Evolutionary conservation across 1,140 invertebrate genomes (phyloP).

Genomic region (Drosophila nikananu): DNA sequence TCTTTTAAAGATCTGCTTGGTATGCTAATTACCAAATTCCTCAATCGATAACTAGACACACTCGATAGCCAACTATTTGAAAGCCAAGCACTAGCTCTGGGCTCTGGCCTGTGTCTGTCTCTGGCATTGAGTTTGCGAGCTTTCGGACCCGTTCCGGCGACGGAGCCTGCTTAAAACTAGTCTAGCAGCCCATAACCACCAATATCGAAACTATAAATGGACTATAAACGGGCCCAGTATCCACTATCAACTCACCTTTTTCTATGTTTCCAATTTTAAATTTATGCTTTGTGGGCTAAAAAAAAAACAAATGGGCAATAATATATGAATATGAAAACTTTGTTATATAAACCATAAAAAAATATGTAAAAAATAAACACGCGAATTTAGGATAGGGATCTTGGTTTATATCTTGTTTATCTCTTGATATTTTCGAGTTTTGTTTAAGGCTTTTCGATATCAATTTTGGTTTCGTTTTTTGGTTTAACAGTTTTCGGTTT

Average conservation of each 20-base stretch:
- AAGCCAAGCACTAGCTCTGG: slow-evolving; percentile 12
- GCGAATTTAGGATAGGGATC: slow-evolving; percentile 1
- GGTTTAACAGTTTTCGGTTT: slow-evolving; percentile 16
- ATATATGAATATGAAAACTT: slow-evolving; percentile 11
- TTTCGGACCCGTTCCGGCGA: slow-evolving; percentile 20
- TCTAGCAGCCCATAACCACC: slow-evolving; percentile 4
- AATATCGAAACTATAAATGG: slow-evolving; percentile 15
- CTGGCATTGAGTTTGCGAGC: slow-evolving; percentile 37
- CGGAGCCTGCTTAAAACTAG: slow-evolving; percentile 21
- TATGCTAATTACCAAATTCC: slow-evolving; percentile 38
- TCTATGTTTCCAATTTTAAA: slow-evolving; percentile 28
- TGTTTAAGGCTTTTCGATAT: neutral
- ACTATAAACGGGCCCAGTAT: neutral
- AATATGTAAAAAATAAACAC: slow-evolving; percentile 38
- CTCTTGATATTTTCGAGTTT: neutral
- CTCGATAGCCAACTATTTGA: slow-evolving; percentile 19
- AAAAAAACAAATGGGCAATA: slow-evolving; percentile 4
- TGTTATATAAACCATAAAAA: slow-evolving; percentile 32
- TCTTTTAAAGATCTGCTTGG: slow-evolving; percentile 24
- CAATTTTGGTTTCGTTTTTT: slow-evolving; percentile 51
- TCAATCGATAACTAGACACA: slow-evolving; percentile 7
- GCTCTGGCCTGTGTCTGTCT: neutral
- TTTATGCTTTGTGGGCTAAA: slow-evolving; percentile 35
- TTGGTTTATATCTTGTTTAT: slow-evolving; percentile 2
- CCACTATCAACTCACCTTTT: slow-evolving; percentile 35